These are phyloP conservation scores for Heliangelus exortis DNA, from an alignment of 2,797 vertebrate genomes.

Conservation along the genomic window DNA sequence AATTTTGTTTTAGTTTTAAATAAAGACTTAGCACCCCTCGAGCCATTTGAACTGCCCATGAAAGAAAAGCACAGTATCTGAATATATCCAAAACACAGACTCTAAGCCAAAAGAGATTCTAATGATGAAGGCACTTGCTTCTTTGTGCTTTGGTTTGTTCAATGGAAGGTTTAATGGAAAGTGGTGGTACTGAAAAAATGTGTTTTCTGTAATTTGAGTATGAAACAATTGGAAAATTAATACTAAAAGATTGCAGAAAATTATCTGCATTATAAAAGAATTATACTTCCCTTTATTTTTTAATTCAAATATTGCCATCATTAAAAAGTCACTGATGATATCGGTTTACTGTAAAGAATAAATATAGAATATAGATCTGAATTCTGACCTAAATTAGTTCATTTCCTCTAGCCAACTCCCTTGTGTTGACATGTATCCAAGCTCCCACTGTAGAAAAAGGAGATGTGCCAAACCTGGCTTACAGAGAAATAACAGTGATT, in stretches of 20 bases:
- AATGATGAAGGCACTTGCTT: not conserved
- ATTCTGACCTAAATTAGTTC: not conserved
- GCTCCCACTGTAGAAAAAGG: not conserved
- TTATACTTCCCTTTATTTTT: not conserved
- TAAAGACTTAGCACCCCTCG: not conserved
- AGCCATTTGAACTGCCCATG: not conserved
- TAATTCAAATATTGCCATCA: not conserved
- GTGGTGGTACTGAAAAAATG: not conserved
- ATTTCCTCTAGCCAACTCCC: not conserved
- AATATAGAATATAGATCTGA: not conserved
- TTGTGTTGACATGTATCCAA: constrained; percentile 2
- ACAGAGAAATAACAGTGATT: not conserved
- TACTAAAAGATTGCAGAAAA: not conserved
- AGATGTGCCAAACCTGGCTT: not conserved
- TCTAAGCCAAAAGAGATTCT: not conserved
- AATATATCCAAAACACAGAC: not conserved
- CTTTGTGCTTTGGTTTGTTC: not conserved
- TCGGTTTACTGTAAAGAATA: not conserved
- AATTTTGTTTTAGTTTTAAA: not conserved
- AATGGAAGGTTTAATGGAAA: not conserved
- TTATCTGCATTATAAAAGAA: not conserved
- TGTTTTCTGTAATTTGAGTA: not conserved
- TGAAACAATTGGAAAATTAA: not conserved
- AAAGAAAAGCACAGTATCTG: not conserved
- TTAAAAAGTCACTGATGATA: not conserved